phyloP scores from a whole-genome alignment of 1,140 invertebrate genomes.

The Diuraphis noxia region DNA sequence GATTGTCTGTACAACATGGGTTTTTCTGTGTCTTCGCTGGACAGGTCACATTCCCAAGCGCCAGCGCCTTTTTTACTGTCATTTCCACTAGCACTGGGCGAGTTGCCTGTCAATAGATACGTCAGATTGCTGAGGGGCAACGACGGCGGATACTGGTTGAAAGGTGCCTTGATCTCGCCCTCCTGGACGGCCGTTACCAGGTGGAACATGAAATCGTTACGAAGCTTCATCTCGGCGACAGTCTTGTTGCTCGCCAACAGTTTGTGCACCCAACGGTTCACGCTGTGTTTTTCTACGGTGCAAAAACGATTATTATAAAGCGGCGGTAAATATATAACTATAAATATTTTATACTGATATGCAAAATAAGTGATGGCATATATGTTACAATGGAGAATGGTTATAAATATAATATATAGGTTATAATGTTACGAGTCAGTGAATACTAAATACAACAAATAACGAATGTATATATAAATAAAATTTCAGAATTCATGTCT shows the following conservation, averaged over 20 bases:
- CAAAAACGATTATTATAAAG: neutral
- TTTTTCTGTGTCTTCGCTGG: conserved; percentile 29
- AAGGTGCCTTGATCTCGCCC: conserved; percentile 61
- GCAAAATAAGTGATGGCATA: neutral
- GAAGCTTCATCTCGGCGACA: conserved; percentile 61
- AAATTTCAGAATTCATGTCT: neutral
- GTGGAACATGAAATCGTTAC: conserved; percentile 64
- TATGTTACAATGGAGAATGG: neutral
- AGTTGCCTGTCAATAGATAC: neutral
- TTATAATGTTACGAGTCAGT: neutral
- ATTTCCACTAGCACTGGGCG: neutral
- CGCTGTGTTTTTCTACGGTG: conserved; percentile 58
- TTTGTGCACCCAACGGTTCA: conserved; percentile 62
- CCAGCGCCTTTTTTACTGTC: neutral
- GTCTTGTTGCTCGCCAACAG: conserved; percentile 60
- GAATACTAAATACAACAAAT: neutral
- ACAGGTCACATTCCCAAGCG: conserved; percentile 16
- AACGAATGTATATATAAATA: no score
- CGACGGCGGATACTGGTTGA: conserved; percentile 61
- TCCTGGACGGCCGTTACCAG: conserved; percentile 62
- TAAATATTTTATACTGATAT: neutral
- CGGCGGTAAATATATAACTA: no score
- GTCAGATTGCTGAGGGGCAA: conserved; percentile 55
- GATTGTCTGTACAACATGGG: conserved; percentile 62
- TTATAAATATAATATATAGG: neutral